These are phyloP conservation scores for Mormyrops boulengeri DNA, from an alignment of 2,797 vertebrate genomes.

Conservation along the genomic window DNA sequence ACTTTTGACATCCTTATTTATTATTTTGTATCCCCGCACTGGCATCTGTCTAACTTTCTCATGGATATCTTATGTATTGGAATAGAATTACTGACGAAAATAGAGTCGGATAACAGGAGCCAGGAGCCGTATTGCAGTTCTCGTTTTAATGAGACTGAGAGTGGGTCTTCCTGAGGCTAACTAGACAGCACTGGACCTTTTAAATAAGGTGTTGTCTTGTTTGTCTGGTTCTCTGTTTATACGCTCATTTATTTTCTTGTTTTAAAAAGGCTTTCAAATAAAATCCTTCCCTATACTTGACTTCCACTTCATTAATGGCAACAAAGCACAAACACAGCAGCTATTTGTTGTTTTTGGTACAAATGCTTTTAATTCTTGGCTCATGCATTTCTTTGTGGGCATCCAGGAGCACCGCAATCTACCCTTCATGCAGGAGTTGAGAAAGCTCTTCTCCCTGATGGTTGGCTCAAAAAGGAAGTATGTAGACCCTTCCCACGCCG, in stretches of 20 bases:
- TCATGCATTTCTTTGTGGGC: constrained; percentile 9
- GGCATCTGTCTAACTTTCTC: background rate
- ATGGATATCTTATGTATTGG: background rate
- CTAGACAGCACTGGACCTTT: background rate
- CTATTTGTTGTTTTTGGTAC: background rate
- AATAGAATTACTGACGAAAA: constrained; percentile 2
- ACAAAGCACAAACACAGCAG: background rate
- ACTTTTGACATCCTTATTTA: background rate
- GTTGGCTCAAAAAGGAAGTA: constrained; percentile 96
- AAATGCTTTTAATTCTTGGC: background rate
- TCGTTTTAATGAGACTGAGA: background rate
- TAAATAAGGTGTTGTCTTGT: constrained; percentile 1
- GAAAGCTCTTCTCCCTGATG: constrained; percentile 91
- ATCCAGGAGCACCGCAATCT: constrained; percentile 89
- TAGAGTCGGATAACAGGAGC: background rate
- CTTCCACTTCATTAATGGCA: background rate
- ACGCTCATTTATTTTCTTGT: background rate
- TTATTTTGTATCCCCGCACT: background rate
- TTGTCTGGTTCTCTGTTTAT: background rate
- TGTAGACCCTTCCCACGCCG: constrained; percentile 90
- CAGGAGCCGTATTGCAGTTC: background rate
- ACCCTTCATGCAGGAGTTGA: constrained; percentile 93
- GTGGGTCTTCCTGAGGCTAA: background rate
- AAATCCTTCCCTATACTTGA: background rate
- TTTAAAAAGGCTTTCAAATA: background rate